Evolutionary conservation across 2,113 vertebrate genomes (phyloP).

Genomic region (Murina feae): DNA sequence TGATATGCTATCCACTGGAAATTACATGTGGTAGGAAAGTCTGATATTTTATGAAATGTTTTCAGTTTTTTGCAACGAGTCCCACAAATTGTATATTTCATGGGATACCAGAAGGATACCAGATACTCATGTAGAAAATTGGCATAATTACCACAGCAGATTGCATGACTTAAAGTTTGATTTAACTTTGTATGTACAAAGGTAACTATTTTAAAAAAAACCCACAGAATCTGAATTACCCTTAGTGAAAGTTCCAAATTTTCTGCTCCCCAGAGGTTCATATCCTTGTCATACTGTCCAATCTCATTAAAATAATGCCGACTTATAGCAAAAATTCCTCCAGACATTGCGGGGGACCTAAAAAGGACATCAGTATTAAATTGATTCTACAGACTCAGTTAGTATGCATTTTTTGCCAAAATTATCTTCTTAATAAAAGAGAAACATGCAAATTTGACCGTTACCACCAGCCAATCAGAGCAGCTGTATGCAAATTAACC

Average conservation of each 20-base stretch:
- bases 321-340: conserved; percentile 94
- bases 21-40: neutral
- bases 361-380: neutral
- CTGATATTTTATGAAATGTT: neutral
- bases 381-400: neutral
- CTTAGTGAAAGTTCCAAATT: conserved; percentile 97
- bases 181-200: neutral
- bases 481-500: too few relatives aligned
- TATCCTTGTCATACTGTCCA: conserved; percentile 92
- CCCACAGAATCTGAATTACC: conserved; percentile 78
- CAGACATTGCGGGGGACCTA: conserved; percentile 96
- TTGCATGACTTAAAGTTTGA: neutral
- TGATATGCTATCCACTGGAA: neutral
- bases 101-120: too few relatives aligned
- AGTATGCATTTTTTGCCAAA: neutral
- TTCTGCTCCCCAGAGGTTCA: conserved; percentile 97
- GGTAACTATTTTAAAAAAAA: neutral
- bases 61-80: neutral
- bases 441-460: too few relatives aligned
- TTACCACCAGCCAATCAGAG: too few relatives aligned
- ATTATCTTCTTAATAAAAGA: too few relatives aligned
- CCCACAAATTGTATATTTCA: neutral
- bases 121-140: neutral
- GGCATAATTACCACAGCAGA: neutral
- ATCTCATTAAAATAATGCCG: conserved; percentile 92